Evolutionary conservation across 2,797 vertebrate genomes (phyloP).

Genomic region (Propithecus perrieri): DNA sequence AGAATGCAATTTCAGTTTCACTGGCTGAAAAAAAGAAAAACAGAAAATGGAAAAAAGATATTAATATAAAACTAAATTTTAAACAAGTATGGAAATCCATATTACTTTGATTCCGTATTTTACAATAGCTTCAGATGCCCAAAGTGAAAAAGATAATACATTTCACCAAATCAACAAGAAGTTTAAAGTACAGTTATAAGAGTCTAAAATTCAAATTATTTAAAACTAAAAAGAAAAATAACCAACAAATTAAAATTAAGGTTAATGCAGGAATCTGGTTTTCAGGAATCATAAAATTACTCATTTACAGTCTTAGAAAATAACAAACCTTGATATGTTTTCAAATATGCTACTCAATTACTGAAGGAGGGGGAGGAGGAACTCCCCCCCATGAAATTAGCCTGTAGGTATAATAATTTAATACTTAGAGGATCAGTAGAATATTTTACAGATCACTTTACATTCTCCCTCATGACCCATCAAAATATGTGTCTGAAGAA

Average conservation of each 20-base stretch:
- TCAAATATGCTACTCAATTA: constrained; percentile 71
- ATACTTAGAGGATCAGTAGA: constrained; percentile 89
- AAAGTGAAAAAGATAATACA: constrained; percentile 7
- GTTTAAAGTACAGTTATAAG: background rate
- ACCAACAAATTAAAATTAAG: constrained; percentile 67
- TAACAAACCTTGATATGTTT: constrained; percentile 56
- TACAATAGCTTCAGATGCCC: background rate
- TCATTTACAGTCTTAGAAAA: constrained; percentile 66
- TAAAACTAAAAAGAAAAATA: constrained; percentile 50
- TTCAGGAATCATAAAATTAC: constrained; percentile 66
- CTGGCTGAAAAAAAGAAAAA: constrained; percentile 86
- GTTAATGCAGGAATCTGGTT: constrained; percentile 56
- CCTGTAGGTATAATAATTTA: constrained; percentile 88
- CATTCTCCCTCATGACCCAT: constrained; percentile 89
- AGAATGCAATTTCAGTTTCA: constrained; percentile 96
- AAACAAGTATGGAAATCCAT: constrained; percentile 42
- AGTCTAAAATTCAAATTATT: constrained; percentile 58
- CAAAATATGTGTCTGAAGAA: constrained; percentile 89
- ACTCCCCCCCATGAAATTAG: constrained; percentile 81
- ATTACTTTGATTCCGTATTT: background rate
- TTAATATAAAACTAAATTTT: constrained; percentile 64
- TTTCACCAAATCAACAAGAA: constrained; percentile 28
- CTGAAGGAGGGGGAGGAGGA: constrained; percentile 54
- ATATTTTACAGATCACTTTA: constrained; percentile 90
- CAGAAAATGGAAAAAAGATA: constrained; percentile 54